Conservation (phyloP, 2,797 vertebrate species). For the Eupleurogrammus muticus region DNA sequence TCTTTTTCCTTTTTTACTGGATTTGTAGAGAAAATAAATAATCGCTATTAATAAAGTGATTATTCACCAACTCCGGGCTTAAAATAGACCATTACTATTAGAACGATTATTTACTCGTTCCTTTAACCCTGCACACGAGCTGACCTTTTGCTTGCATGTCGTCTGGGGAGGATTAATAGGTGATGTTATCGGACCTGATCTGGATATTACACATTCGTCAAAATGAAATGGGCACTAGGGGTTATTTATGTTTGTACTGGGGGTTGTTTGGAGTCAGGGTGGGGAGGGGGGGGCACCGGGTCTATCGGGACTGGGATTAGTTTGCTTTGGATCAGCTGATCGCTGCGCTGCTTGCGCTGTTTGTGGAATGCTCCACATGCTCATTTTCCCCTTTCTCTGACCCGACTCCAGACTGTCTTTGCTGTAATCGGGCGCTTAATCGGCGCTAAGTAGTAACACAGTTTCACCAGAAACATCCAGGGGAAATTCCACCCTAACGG, state of each 20-base stretch:
- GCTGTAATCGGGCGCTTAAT: background rate
- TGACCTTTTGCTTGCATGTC: constrained; percentile 25
- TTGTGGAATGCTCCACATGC: constrained; percentile 37
- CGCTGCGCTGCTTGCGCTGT: constrained; percentile 25
- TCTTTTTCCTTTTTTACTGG: background rate
- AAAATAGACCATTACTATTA: constrained; percentile 11
- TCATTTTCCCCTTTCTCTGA: constrained; percentile 11
- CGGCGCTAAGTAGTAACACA: background rate
- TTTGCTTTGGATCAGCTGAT: constrained; percentile 56
- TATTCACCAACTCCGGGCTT: background rate
- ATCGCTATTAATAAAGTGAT: background rate
- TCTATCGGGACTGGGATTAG: constrained; percentile 51
- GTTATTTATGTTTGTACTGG: constrained; percentile 37
- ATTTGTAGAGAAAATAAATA: background rate
- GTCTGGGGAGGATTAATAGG: constrained; percentile 47
- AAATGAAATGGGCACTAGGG: constrained; percentile 32
- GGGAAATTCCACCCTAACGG: background rate
- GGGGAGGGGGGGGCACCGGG: constrained; percentile 8
- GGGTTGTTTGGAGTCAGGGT: constrained; percentile 3
- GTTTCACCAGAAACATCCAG: background rate
- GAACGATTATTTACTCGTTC: background rate
- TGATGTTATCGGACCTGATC: constrained; percentile 48
- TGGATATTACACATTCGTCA: constrained; percentile 40
- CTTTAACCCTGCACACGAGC: background rate
- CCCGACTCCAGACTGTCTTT: constrained; percentile 2